Base-by-base conservation (phyloP, 2,888 invertebrate species). In the Zygogramma bicolorata region DNA sequence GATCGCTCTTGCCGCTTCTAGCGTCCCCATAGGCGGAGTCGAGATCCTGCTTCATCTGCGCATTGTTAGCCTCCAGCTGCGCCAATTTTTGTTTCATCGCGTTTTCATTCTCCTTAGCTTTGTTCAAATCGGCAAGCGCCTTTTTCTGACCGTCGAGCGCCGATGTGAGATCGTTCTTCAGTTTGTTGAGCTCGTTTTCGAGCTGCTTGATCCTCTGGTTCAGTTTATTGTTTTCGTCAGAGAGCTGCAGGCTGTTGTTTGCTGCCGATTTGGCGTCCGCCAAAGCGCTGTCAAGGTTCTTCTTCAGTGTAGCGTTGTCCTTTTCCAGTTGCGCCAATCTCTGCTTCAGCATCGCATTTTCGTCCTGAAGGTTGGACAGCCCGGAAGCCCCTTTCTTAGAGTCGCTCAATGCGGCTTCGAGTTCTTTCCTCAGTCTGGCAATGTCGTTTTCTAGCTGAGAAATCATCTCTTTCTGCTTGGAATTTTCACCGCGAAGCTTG, bases 11-110 rank as follows among this genome's bases (percentile, higher is more conserved):
- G 7, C 40, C 58, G 46, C 73, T 61, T 42, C 75, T 71, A 0
- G 70, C 73, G 53, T 75, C 75, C n/a, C 68, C 65, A 15, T 71
- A 20, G 22, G 74, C 63, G 15, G 71, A 42, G 7, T 79, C 77
- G 18, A 80, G 61, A 22, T 77, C 74, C 63, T 80, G 77, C 61
- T 79, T 79, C 18, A 79, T 22, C 53, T 77, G 75, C 5, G 70
- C 53, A 10, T 79, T 77, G 40, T 71, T 71, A 7, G 53, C 25
- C 67, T 79, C 75, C 8, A 76, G 53, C 3, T 75, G 67, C 0
- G 71, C 72, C 7, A 75, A 10, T 40, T 38, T 20, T 20, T 69
- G 65, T 46, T 38, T 72, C n/a, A 63, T 18, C 13, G 60, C 65
- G 10, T 15, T 25, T 8, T 74, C 74, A 27, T 20, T 42, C 7